A percentile compares a stretch with the other conserved stretches of the same genome.
phyloP scores from a whole-genome alignment of 2,113 vertebrate genomes.

The Holacanthus passer region DNA sequence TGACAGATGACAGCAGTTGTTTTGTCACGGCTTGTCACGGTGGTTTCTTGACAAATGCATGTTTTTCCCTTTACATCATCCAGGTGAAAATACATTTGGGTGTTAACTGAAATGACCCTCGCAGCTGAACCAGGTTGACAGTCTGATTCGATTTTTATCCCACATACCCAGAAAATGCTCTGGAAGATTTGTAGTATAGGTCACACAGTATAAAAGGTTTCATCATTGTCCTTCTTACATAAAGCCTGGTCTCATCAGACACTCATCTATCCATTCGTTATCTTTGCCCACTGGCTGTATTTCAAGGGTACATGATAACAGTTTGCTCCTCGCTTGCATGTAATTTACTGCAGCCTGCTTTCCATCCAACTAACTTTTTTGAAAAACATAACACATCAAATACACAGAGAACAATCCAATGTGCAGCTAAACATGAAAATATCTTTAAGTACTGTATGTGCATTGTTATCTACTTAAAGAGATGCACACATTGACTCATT shows the following conservation, averaged over 20 bases:
- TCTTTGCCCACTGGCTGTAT: not conserved
- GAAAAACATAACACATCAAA: slow-evolving; percentile 21
- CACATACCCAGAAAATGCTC: not conserved
- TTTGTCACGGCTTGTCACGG: not conserved
- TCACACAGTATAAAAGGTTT: slow-evolving; percentile 1
- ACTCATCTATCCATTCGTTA: not conserved
- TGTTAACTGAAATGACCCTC: not conserved
- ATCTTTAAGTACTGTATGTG: slow-evolving; percentile 33
- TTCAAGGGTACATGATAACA: slow-evolving; percentile 5
- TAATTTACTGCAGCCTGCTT: slow-evolving; percentile 23
- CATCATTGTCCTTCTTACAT: slow-evolving; percentile 20
- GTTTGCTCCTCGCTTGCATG: slow-evolving; percentile 2
- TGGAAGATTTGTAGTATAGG: not conserved
- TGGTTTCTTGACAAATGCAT: not conserved
- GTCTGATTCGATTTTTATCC: slow-evolving; percentile 20
- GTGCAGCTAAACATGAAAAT: slow-evolving; percentile 35
- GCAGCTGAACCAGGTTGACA: not conserved
- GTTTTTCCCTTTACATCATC: not conserved
- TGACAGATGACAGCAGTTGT: not conserved
- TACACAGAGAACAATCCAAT: slow-evolving; percentile 25
- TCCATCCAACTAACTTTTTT: slow-evolving; percentile 2
- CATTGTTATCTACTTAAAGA: slow-evolving; percentile 14
- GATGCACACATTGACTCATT: slow-evolving; percentile 19
- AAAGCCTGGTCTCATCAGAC: not conserved
- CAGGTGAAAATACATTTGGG: not conserved